Percentiles rank a stretch among this genome's conserved stretches.
These are phyloP conservation scores for Shargacucullia verbasci DNA, from an alignment of 2,888 invertebrate genomes.

Conservation along the genomic window DNA sequence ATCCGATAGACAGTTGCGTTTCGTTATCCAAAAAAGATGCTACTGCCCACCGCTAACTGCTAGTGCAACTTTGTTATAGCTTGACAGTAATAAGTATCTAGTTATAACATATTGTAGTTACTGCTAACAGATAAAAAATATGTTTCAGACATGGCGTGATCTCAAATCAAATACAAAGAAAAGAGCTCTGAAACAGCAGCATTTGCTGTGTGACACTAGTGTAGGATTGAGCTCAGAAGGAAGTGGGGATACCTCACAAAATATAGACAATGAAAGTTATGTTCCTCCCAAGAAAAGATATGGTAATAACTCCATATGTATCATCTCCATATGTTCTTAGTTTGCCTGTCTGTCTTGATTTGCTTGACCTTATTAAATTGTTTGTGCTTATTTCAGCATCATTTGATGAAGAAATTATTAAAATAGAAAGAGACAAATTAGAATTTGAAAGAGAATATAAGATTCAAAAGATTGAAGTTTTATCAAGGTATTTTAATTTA, in stretches of 20 bases:
- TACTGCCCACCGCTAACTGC: too few relatives aligned
- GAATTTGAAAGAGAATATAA: conserved; percentile 65
- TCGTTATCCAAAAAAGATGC: too few relatives aligned
- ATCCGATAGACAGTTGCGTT: too few relatives aligned
- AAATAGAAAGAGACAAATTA: conserved; percentile 64
- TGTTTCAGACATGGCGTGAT: conserved; percentile 62
- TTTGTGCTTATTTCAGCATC: conserved; percentile 52
- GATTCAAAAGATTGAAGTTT: conserved; percentile 61
- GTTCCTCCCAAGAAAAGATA: conserved; percentile 39
- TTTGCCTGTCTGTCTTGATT: too few relatives aligned
- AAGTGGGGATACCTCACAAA: conserved; percentile 47
- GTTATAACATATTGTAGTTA: too few relatives aligned
- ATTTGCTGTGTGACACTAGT: conserved; percentile 54
- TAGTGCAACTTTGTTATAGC: too few relatives aligned
- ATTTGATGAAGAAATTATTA: conserved; percentile 62
- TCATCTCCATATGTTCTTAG: too few relatives aligned
- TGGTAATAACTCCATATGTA: too few relatives aligned
- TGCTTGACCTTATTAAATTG: too few relatives aligned
- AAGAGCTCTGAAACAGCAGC: conserved; percentile 53
- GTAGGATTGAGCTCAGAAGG: conserved; percentile 40
- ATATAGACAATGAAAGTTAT: conserved; percentile 45
- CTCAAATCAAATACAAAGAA: conserved; percentile 61
- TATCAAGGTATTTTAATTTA: conserved; percentile 43
- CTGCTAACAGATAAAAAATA: too few relatives aligned
- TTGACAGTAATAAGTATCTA: too few relatives aligned